Evolutionary conservation across 2,888 invertebrate species (phyloP), one percentile per base, ranked within the genome.

Genomic region (Thymelicus lineola): DNA sequence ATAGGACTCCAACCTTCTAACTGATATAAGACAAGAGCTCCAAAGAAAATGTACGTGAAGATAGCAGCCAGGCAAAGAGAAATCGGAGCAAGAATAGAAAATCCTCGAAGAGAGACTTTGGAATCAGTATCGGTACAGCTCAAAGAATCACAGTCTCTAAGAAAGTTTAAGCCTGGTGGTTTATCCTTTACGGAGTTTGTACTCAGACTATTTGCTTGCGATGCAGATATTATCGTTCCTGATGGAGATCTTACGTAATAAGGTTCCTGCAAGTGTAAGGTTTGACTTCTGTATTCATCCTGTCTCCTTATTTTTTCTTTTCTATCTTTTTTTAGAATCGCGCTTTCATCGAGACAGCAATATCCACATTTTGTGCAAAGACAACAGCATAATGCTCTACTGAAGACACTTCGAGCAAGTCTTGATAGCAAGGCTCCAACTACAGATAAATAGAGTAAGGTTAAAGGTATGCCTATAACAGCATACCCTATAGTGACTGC

Each of bases 1-100:
- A 99, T 94, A 61, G 97, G 95, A 78, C 96, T 96, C 99, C 99
- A 99, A 80, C 97, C 97, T 87, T 99, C 99, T 87, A 99, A 95
- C 76, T 97, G 96, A 82, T 97, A 97, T 75, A 99, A 95, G 38
- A 98, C 96, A 72, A 98, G 95, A 0, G 98, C 98, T 6, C 99
- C 99, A 66, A 98, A 96, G 77, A 97, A 95, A 71, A 99, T 97
- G 87, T 99, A 99, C 75, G 97, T 95, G 75, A 98, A 95, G 95
- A 99, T 98, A 77, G 98, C 97, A 65, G 97, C 95, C 48, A 99
- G 94, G 84, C 98, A 98, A 62, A 99, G 94, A 66, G 97, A 94
- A 63, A 99, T 96, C 5, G 99, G 99, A 10, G 98, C 98, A 74
- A 98, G 90, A 76, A 98, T 97, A 75, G 97, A 97, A 70, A 96